Conservation (phyloP, 2,113 vertebrate genomes). For the Arvicanthis niloticus region DNA sequence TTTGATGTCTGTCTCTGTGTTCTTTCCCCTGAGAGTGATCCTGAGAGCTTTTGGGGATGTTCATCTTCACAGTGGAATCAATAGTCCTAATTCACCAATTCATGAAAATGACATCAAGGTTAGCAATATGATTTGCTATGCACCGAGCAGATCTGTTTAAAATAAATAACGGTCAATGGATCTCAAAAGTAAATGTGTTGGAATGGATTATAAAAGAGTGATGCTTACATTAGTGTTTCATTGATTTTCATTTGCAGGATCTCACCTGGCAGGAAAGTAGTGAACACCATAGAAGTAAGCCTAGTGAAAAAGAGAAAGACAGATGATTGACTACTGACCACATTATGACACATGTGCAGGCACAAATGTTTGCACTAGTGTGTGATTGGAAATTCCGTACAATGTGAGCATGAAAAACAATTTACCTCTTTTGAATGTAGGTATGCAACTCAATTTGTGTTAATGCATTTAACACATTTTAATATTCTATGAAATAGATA, state of each 20-base stretch:
- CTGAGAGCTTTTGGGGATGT: neutral
- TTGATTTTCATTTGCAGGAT: slow-evolving; percentile 86
- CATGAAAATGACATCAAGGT: neutral
- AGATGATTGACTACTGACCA: slow-evolving; percentile 92
- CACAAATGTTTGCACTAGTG: slow-evolving; percentile 93
- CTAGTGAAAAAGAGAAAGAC: slow-evolving; percentile 96
- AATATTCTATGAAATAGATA: neutral
- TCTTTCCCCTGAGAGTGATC: neutral
- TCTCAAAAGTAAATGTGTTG: neutral
- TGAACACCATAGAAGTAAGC: slow-evolving; percentile 94
- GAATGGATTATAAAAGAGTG: neutral
- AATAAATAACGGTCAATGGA: neutral
- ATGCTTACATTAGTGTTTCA: slow-evolving; percentile 35
- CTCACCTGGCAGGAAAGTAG: slow-evolving; percentile 94
- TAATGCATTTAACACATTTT: neutral
- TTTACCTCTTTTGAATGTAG: slow-evolving; percentile 91
- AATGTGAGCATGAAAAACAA: slow-evolving; percentile 88
- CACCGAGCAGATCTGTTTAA: neutral
- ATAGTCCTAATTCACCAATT: neutral
- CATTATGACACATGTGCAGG: slow-evolving; percentile 89
- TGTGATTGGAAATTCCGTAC: slow-evolving; percentile 90
- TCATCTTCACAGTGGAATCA: neutral
- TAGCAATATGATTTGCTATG: neutral
- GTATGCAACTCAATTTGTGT: slow-evolving; percentile 81
- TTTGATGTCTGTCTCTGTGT: neutral